Percentiles rank a stretch among this genome's conserved stretches.
Conservation (phyloP, 2,888 invertebrate species). For the Macrosoma leucophasiata region DNA sequence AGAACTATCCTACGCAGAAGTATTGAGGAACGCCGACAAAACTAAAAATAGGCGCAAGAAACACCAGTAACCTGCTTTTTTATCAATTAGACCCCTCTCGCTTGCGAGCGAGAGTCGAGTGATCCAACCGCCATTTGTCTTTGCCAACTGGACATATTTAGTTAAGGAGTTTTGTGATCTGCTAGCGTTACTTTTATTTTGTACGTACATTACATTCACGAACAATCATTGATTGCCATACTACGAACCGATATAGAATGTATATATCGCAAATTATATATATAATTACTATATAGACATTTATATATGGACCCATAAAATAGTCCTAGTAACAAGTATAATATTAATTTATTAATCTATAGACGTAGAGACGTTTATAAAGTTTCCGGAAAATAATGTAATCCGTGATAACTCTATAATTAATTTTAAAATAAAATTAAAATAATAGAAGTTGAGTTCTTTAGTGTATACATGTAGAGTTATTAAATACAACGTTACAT, state of each 20-base stretch:
- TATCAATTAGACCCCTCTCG: slow-evolving; percentile 60
- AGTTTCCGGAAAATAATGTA: no score
- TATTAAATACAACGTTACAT: no score
- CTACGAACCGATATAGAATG: slow-evolving; percentile 50
- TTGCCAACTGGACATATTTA: slow-evolving; percentile 72
- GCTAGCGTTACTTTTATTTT: slow-evolving; percentile 68
- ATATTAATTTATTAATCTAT: slow-evolving; percentile 19
- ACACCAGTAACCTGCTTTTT: slow-evolving; percentile 60
- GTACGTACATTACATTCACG: slow-evolving; percentile 54
- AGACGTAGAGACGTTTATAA: no score
- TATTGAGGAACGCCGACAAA: slow-evolving; percentile 82
- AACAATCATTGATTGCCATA: slow-evolving; percentile 69
- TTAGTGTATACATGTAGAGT: no score
- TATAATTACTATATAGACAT: slow-evolving; percentile 26
- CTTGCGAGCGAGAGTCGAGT: slow-evolving; percentile 57
- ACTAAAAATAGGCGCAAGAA: slow-evolving; percentile 68
- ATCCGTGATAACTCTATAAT: no score
- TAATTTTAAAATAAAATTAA: no score
- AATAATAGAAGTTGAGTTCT: no score
- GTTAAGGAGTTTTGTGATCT: slow-evolving; percentile 70
- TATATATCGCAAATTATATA: slow-evolving; percentile 39
- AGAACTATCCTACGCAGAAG: slow-evolving; percentile 91
- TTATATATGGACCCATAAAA: slow-evolving; percentile 22
- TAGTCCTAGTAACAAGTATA: slow-evolving; percentile 19
- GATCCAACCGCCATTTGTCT: slow-evolving; percentile 70